Conservation (phyloP, 2,113 vertebrate genomes). For the Colaptes auratus region DNA sequence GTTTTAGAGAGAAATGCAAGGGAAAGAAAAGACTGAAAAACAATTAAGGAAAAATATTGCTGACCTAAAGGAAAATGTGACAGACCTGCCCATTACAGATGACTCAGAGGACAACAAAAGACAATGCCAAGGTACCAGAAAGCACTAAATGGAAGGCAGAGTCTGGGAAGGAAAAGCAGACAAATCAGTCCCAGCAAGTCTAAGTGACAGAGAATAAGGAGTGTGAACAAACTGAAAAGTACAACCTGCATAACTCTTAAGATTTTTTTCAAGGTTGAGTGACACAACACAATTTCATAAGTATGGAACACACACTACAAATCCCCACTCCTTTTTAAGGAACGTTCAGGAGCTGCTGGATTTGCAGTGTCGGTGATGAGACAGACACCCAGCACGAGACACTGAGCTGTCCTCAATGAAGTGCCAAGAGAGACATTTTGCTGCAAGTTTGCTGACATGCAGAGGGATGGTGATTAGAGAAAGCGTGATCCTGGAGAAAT, state of each 20-base stretch:
- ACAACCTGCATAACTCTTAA: not conserved
- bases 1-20: not conserved
- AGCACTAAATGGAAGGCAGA: not conserved
- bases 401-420: not conserved
- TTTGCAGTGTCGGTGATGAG: not conserved
- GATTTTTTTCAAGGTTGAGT: not conserved
- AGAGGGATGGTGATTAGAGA: not conserved
- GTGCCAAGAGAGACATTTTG: not conserved
- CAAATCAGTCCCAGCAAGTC: not conserved
- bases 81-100: not conserved
- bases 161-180: not conserved
- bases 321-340: not conserved
- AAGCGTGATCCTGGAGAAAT: not conserved
- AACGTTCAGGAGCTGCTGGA: not conserved
- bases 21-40: not conserved
- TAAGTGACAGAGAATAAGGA: not conserved
- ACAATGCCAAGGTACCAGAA: not conserved
- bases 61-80: not conserved
- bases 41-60: not conserved
- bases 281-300: fast-evolving
- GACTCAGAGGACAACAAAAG: slow-evolving; percentile 1
- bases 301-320: not conserved
- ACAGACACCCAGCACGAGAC: not conserved
- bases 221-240: not conserved
- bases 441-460: fast-evolving